A percentile compares a stretch with the other conserved stretches of the same genome.
Evolutionary conservation across 1,140 invertebrate genomes (phyloP).

Genomic region (Drosophila tani): DNA sequence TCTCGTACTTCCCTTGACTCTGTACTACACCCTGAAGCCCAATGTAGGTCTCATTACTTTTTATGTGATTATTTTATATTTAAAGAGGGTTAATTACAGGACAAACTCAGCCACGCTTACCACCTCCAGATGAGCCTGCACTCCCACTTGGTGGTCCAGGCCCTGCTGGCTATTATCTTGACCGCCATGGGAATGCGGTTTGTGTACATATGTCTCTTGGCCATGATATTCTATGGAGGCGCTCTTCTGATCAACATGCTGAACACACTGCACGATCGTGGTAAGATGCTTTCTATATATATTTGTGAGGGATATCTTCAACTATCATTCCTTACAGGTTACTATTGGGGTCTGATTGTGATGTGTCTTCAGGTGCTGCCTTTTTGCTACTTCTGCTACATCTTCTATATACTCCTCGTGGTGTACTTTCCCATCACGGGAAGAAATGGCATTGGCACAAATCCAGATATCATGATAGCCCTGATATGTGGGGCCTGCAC

Average conservation of each 20-base stretch:
- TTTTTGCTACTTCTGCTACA: slow-evolving; percentile 87
- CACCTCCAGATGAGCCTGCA: slow-evolving; percentile 65
- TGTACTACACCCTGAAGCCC: slow-evolving; percentile 62
- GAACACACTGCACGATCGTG: slow-evolving; percentile 72
- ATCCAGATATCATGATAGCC: slow-evolving; percentile 87
- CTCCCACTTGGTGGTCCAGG: slow-evolving; percentile 52
- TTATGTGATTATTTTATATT: fast-evolving
- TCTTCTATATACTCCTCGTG: slow-evolving; percentile 89
- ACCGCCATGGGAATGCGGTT: slow-evolving; percentile 51
- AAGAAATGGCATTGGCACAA: slow-evolving; percentile 86
- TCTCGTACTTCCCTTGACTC: slow-evolving; percentile 45
- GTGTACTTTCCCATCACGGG: slow-evolving; percentile 89
- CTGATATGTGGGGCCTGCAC: slow-evolving; percentile 85
- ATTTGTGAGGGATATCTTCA: too few species aligned
- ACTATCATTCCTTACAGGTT: slow-evolving; percentile 59
- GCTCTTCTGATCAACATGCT: slow-evolving; percentile 65
- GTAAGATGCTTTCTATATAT: neutral
- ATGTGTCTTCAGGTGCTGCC: slow-evolving; percentile 80
- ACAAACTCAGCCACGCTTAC: slow-evolving; percentile 41
- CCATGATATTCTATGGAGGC: slow-evolving; percentile 68
- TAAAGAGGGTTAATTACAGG: slow-evolving; percentile 11
- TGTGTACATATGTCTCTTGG: slow-evolving; percentile 58
- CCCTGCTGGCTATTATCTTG: slow-evolving; percentile 36
- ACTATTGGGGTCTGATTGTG: slow-evolving; percentile 87
- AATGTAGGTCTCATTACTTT: slow-evolving; percentile 86